A percentile compares a stretch with the other conserved stretches of the same genome.
phyloP scores from a whole-genome alignment of 2,888 invertebrate genomes.

The Diabrotica balteata region DNA sequence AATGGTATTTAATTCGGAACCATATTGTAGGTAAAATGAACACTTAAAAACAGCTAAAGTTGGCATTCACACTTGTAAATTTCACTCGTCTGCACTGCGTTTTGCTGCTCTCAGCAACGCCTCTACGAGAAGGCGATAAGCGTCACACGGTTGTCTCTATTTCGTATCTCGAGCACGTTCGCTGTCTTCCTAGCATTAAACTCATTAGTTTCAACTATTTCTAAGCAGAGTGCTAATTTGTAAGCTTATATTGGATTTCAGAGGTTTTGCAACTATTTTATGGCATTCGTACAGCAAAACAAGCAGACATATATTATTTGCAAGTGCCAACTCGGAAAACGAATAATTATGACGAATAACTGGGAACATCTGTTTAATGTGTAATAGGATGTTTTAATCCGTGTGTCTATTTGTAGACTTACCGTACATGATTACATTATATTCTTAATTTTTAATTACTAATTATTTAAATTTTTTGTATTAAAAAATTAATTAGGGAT shows the following conservation, averaged over 20 bases:
- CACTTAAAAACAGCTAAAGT: no score
- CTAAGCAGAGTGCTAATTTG: conserved; percentile 36
- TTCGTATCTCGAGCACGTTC: conserved; percentile 37
- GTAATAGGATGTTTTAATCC: no score
- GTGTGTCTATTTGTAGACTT: no score
- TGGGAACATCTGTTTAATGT: neutral
- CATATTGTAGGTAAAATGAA: no score
- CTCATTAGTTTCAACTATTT: conserved; percentile 41
- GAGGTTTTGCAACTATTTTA: conserved; percentile 29
- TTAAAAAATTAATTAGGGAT: no score
- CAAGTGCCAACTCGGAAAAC: neutral
- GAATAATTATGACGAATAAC: neutral
- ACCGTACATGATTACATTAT: no score
- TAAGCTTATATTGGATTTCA: conserved; percentile 34
- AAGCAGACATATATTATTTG: conserved; percentile 5
- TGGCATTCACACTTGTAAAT: no score
- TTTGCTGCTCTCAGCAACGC: conserved; percentile 9
- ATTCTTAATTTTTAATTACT: no score
- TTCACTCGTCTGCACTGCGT: conserved; percentile 11
- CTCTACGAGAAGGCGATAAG: neutral
- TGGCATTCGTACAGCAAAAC: conserved; percentile 16
- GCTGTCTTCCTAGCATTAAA: conserved; percentile 34
- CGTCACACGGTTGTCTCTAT: conserved; percentile 7
- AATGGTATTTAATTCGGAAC: no score
- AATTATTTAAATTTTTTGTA: no score